phyloP scores from a whole-genome alignment of 2,113 vertebrate genomes.

The Mustela lutreola region DNA sequence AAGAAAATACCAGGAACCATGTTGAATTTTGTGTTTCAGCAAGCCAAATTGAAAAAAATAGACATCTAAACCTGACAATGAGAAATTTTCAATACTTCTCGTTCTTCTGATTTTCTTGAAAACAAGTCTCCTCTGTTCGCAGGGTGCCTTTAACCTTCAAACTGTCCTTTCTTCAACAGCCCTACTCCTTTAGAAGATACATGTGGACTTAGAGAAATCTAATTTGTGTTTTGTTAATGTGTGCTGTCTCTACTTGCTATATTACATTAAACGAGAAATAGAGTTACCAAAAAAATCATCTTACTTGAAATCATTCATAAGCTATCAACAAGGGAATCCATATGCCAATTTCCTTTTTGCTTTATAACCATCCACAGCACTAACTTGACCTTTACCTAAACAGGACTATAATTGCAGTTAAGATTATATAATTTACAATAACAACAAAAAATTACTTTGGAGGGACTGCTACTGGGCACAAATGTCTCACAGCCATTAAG shows the following conservation, averaged over 20 bases:
- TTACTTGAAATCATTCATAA: slow-evolving; percentile 89
- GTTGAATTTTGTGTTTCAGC: not conserved
- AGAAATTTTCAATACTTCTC: slow-evolving; percentile 84
- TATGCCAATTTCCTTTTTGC: slow-evolving; percentile 88
- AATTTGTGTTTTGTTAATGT: slow-evolving; percentile 92
- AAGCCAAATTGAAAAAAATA: slow-evolving; percentile 75
- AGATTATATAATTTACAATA: slow-evolving; percentile 91
- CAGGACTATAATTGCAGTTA: slow-evolving; percentile 90
- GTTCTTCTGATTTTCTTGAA: slow-evolving; percentile 84
- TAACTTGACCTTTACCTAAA: slow-evolving; percentile 91
- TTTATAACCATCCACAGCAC: slow-evolving; percentile 88
- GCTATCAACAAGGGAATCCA: slow-evolving; percentile 89
- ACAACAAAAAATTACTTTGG: slow-evolving; percentile 91
- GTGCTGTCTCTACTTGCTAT: slow-evolving; percentile 89
- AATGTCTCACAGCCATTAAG: slow-evolving; percentile 89
- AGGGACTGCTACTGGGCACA: slow-evolving; percentile 87
- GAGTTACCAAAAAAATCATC: slow-evolving; percentile 90
- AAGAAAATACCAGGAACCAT: not conserved
- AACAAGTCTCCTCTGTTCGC: slow-evolving; percentile 82
- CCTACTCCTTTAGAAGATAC: slow-evolving; percentile 86
- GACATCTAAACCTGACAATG: slow-evolving; percentile 82
- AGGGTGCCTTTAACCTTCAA: slow-evolving; percentile 89
- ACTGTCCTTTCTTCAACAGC: slow-evolving; percentile 87
- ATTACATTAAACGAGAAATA: slow-evolving; percentile 93
- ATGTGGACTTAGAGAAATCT: slow-evolving; percentile 92